Conservation (phyloP, 2,113 vertebrate species). For the Phalacrocorax carbo region DNA sequence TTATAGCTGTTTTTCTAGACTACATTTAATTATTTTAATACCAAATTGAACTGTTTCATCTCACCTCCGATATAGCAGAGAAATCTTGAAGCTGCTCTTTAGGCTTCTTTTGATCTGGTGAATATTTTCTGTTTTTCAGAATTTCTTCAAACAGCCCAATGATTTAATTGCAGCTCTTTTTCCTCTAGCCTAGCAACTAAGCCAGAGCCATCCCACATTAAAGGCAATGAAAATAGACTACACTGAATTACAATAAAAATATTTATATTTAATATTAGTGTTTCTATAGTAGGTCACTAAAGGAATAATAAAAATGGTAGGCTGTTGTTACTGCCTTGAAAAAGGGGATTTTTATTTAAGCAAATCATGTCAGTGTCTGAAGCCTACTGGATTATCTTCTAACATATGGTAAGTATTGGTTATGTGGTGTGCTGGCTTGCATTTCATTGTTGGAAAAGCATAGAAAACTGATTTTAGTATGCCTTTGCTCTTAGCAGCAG, state of each 20-base stretch:
- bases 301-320: constrained; percentile 47
- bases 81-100: constrained; percentile 32
- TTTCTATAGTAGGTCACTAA: constrained; percentile 37
- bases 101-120: constrained; percentile 31
- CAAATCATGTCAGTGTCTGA: constrained; percentile 66
- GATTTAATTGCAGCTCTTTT: constrained; percentile 49
- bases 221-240: constrained; percentile 13
- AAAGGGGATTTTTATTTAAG: constrained; percentile 57
- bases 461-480: constrained; percentile 71
- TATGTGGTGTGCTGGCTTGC: constrained; percentile 60
- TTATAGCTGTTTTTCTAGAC: constrained; percentile 35
- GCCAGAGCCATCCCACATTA: neutral
- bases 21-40: constrained; percentile 43
- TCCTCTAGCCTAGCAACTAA: neutral
- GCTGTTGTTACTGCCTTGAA: constrained; percentile 48
- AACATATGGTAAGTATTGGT: constrained; percentile 63
- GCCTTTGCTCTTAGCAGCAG: constrained; percentile 68
- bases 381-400: constrained; percentile 66
- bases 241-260: constrained; percentile 35
- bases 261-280: constrained; percentile 46
- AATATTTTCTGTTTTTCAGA: constrained; percentile 24
- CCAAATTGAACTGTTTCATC: constrained; percentile 36
- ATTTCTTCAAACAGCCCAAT: constrained; percentile 30
- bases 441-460: constrained; percentile 68
- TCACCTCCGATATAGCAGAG: constrained; percentile 33